Percentiles rank a stretch among this genome's conserved stretches.
These are phyloP conservation scores for Fistularia tabacaria DNA, from an alignment of 2,797 vertebrate species.

Conservation along the genomic window DNA sequence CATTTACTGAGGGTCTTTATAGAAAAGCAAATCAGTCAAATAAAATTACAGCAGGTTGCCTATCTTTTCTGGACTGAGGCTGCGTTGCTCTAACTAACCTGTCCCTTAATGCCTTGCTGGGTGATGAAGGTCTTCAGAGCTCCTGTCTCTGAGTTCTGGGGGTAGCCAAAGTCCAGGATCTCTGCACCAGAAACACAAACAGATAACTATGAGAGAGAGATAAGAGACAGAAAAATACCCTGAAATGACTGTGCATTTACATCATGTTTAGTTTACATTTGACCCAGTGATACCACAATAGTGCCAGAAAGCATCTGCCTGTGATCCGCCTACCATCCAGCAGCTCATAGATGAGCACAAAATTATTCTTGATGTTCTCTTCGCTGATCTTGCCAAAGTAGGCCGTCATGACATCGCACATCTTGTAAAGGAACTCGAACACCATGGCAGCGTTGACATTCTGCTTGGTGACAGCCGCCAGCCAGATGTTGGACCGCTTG, in stretches of 20 bases:
- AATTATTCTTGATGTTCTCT: conserved; percentile 99
- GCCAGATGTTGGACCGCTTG: conserved; percentile 99
- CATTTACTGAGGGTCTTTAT: too few species aligned
- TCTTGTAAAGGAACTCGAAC: conserved; percentile 99
- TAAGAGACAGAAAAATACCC: conserved; percentile 12
- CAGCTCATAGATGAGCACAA: conserved; percentile 97
- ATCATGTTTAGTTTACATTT: not conserved
- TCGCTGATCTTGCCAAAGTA: conserved; percentile 99
- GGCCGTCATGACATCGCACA: conserved; percentile 98
- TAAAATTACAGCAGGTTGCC: too few species aligned
- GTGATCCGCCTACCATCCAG: conserved; percentile 83
- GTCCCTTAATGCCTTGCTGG: conserved; percentile 98
- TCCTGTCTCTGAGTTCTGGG: conserved; percentile 98
- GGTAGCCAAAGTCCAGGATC: conserved; percentile 99
- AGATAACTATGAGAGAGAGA: conserved; percentile 26
- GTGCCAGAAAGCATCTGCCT: too few species aligned
- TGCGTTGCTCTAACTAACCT: conserved; percentile 73
- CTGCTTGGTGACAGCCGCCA: conserved; percentile 99
- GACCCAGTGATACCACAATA: not conserved
- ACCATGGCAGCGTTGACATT: conserved; percentile 99
- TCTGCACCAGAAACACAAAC: conserved; percentile 69
- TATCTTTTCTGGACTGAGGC: too few species aligned
- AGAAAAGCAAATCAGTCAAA: too few species aligned
- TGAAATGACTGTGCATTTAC: not conserved
- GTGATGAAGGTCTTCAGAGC: conserved; percentile 99